These are phyloP conservation scores for Deilephila porcellus DNA, from an alignment of 2,888 invertebrate genomes.

Conservation along the genomic window DNA sequence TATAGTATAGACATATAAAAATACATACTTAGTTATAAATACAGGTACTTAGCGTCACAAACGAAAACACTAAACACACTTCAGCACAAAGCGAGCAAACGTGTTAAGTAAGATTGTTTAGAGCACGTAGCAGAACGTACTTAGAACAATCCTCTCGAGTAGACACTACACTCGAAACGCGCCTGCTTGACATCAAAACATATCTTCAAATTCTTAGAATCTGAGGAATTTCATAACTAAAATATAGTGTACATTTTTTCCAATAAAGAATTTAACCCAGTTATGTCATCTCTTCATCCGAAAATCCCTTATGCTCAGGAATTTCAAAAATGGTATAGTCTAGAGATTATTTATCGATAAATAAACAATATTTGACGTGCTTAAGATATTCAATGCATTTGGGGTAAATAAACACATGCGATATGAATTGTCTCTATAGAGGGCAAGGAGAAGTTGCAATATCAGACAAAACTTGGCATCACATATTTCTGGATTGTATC, in stretches of 20 bases:
- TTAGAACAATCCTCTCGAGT: conserved; percentile 1
- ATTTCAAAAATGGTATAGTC: not conserved
- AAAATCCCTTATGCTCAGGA: not conserved
- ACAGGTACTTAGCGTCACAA: not conserved
- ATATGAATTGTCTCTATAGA: too few relatives aligned
- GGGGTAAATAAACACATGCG: too few relatives aligned
- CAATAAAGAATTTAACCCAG: not conserved
- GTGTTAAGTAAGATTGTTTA: conserved; percentile 13
- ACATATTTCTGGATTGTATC: too few relatives aligned
- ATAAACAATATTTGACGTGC: too few relatives aligned
- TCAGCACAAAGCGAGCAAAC: not conserved
- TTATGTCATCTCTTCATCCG: not conserved
- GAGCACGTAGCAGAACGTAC: not conserved
- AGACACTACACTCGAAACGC: not conserved
- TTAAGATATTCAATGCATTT: too few relatives aligned
- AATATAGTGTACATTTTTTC: too few relatives aligned
- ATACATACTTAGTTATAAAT: not conserved
- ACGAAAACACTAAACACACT: not conserved
- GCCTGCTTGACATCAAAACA: not conserved
- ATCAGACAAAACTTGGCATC: too few relatives aligned
- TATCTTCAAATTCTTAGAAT: not conserved
- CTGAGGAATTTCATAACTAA: not conserved
- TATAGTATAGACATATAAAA: not conserved
- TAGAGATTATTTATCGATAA: too few relatives aligned
- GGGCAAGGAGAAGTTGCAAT: too few relatives aligned